Conservation (phyloP, 2,797 vertebrate species). For the Hydrophis major region DNA sequence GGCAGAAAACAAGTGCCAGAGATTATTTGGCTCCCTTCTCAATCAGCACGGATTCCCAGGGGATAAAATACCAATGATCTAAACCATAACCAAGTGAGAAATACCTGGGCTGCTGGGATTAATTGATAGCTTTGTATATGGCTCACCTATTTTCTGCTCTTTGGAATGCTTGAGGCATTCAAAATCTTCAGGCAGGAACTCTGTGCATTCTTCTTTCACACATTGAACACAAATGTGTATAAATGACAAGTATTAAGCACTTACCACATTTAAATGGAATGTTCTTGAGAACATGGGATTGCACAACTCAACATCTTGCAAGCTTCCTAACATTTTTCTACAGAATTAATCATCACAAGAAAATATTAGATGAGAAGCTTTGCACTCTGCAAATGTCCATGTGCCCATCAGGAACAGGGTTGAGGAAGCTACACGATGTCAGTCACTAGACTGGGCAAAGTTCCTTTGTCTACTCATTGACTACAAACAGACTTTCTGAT, state of each 20-base stretch:
- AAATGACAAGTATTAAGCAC: neutral
- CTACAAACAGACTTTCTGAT: neutral
- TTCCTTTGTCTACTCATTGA: neutral
- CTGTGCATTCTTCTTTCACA: neutral
- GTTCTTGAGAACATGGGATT: rapidly evolving
- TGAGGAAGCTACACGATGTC: neutral
- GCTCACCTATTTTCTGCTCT: constrained; percentile 33
- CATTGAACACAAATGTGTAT: neutral
- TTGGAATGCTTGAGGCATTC: neutral
- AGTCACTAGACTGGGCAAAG: neutral
- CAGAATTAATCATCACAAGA: neutral
- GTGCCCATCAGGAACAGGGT: neutral
- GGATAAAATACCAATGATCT: constrained; percentile 59
- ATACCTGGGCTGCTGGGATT: constrained; percentile 65
- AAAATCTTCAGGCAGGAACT: neutral
- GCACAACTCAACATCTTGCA: neutral
- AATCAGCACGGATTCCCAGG: constrained; percentile 69
- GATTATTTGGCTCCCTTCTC: constrained; percentile 57
- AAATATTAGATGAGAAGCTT: neutral
- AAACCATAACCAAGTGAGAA: constrained; percentile 63
- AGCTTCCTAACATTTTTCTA: neutral
- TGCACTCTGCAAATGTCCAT: neutral
- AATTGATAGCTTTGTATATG: constrained; percentile 16
- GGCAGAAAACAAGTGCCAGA: constrained; percentile 58
- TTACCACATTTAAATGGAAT: neutral